Evolutionary conservation across 2,113 vertebrate genomes (phyloP), one percentile per base, ranked within the genome.

Genomic region (Rana temporaria): DNA sequence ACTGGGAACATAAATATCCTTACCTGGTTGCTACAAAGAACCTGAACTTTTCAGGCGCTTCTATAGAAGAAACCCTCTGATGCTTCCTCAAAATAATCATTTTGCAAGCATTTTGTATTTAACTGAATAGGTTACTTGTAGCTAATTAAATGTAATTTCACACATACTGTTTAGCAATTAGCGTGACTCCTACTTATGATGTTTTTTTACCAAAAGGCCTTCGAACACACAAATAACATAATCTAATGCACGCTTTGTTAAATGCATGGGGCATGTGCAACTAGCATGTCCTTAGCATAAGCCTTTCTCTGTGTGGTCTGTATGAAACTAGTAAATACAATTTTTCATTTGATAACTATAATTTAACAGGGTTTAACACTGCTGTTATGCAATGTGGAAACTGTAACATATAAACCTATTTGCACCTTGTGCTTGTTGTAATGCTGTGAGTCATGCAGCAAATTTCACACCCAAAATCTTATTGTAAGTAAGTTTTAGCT

Each of bases 281-380:
- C 64, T 12, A 57, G 22, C 57, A 8, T 38, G 34, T 38, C 18
- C 6, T 19, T 18, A 48, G 30, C 34, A 24, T 2, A n/a, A 9
- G 15, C 32, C 34, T 79, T 34, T 63, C 18, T 79, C 67, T 67
- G 53, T 38, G 4, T 34, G n/a, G 9, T 12, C 26, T 12, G 19
- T 4, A 9, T 59, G 38, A 68, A 20, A 59, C 71, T 59, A 69
- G 78, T 60, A 42, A 79, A 69, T 57, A 79, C 68, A 79, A 53
- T 20, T 60, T 79, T 57, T 38, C 15, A 68, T 24, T 19, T 66
- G 77, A 66, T 32, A 30, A 79, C 56, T 73, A 59, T 57, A 26
- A 3, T 74, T 38, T 18, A 0, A 32, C 73, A 88, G 68, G 0
- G 3, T 84, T 84, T 92, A 90, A 88, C 89, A 87, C 77, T 0